phyloP scores from a whole-genome alignment of 2,113 vertebrate species.

The Opisthocomus hoazin region DNA sequence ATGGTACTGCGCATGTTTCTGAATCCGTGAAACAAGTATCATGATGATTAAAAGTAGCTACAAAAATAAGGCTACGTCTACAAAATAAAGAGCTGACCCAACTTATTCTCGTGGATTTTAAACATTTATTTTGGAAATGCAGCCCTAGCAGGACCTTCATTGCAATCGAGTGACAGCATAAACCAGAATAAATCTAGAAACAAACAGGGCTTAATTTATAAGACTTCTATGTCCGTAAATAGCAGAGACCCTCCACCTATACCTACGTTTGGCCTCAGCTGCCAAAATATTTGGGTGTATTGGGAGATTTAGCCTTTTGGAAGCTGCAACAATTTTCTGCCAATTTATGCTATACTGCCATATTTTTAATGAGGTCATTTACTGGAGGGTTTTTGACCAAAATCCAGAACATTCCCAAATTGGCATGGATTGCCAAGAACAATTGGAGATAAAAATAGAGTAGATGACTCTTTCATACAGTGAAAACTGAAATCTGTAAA shows the following conservation, averaged over 20 bases:
- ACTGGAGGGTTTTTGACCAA: slow-evolving; percentile 23
- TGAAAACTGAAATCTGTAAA: not conserved
- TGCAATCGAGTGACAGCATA: not conserved
- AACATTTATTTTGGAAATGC: not conserved
- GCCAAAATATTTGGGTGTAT: not conserved
- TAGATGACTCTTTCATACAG: not conserved
- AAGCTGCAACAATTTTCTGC: not conserved
- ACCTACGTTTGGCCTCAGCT: not conserved
- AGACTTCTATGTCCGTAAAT: not conserved
- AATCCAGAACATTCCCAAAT: slow-evolving; percentile 7
- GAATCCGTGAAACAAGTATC: not conserved
- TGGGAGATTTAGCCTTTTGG: not conserved
- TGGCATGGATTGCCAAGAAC: not conserved
- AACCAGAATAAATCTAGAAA: not conserved
- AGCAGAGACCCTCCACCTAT: not conserved
- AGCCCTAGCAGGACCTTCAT: not conserved
- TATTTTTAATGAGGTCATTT: slow-evolving; percentile 48
- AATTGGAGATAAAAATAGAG: slow-evolving; percentile 28
- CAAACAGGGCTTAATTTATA: not conserved
- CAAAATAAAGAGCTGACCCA: not conserved
- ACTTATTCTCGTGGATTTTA: not conserved
- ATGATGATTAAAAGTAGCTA: not conserved
- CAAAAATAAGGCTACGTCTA: not conserved
- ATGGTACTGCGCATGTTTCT: not conserved
- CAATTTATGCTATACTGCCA: not conserved